These are phyloP conservation scores for Tylochromis polylepis DNA, from an alignment of 2,113 vertebrate species.

Conservation along the genomic window DNA sequence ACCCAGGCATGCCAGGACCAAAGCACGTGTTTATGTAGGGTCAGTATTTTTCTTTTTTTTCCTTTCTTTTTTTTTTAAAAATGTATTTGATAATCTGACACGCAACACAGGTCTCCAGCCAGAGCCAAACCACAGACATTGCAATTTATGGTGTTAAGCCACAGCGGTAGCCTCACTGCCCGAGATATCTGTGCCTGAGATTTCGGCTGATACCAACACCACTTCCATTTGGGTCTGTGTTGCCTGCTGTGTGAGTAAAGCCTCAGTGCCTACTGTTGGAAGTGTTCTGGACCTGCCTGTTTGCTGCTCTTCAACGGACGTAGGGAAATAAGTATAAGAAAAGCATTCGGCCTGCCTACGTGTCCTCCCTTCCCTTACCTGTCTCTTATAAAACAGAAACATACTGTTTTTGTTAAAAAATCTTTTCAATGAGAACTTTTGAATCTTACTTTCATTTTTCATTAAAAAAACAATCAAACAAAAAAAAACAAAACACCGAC, in stretches of 20 bases:
- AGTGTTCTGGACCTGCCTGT: not conserved
- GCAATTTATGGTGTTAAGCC: not conserved
- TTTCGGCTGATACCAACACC: not conserved
- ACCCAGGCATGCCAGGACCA: not conserved
- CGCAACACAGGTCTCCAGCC: not conserved
- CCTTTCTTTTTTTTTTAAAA: accelerated
- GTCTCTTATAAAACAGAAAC: not conserved
- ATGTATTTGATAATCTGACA: not conserved
- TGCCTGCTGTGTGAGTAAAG: not conserved
- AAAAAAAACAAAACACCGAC: not conserved
- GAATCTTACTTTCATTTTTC: not conserved
- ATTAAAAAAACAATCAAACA: not conserved
- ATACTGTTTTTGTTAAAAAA: not conserved
- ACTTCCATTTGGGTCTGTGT: not conserved
- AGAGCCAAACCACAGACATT: not conserved
- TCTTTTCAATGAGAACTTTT: not conserved
- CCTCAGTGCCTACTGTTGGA: not conserved
- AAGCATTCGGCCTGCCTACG: not conserved
- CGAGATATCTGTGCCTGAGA: not conserved
- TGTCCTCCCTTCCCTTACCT: not conserved
- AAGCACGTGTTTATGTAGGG: not conserved
- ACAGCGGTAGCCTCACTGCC: not conserved
- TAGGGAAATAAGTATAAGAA: not conserved
- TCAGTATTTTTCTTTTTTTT: not conserved
- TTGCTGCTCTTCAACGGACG: not conserved